Evolutionary conservation across 2,797 vertebrate species (phyloP).

Genomic region (Coranthus polyacanthus): DNA sequence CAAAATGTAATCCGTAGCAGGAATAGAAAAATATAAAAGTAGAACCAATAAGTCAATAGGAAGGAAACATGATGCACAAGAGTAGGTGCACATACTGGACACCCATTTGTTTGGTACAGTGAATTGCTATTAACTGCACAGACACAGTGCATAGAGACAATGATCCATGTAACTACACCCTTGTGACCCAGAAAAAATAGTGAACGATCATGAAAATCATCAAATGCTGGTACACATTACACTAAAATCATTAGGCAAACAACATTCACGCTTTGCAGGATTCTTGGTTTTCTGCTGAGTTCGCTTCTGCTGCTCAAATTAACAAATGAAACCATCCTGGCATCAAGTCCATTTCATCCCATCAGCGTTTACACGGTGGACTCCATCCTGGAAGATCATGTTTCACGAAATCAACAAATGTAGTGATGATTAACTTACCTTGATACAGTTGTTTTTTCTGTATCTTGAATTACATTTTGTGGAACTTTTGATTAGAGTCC

Average conservation of each 20-base stretch:
- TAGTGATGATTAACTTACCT: no score
- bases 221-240: slow-evolving; percentile 9
- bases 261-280: slow-evolving; percentile 20
- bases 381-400: no score
- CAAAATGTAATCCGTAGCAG: no score
- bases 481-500: no score
- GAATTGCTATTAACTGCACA: neutral
- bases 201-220: slow-evolving; percentile 25
- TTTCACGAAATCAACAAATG: no score
- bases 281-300: slow-evolving; percentile 16
- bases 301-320: slow-evolving; percentile 13
- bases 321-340: neutral
- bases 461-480: no score
- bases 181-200: neutral
- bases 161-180: slow-evolving; percentile 12
- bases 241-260: slow-evolving; percentile 12
- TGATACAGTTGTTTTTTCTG: no score
- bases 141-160: slow-evolving; percentile 2
- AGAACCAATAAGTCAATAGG: neutral
- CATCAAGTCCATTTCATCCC: neutral
- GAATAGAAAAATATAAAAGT: neutral
- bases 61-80: neutral
- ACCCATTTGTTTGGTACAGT: neutral
- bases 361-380: neutral
- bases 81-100: neutral